A percentile compares a stretch with the other conserved stretches of the same genome.
Conservation (phyloP, 2,797 vertebrate species). For the Aldrovandia affinis region DNA sequence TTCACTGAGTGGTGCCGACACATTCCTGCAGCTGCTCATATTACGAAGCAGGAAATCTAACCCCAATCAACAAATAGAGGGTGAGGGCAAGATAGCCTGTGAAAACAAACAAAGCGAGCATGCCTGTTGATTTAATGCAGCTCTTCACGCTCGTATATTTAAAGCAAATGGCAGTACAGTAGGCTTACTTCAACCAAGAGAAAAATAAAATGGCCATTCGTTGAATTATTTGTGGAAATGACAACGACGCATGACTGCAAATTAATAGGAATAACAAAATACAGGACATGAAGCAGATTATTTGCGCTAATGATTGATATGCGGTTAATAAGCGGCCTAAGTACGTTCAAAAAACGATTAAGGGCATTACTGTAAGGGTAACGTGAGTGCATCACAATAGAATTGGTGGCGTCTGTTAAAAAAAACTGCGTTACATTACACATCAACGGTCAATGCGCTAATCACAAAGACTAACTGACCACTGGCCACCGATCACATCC, state of each 20-base stretch:
- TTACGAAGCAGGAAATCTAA: constrained; percentile 69
- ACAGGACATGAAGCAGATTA: background rate
- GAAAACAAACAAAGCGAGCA: constrained; percentile 71
- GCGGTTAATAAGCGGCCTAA: too few species aligned
- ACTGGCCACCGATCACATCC: constrained; percentile 94
- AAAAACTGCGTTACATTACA: constrained; percentile 81
- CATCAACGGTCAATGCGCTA: too few species aligned
- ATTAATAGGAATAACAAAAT: background rate
- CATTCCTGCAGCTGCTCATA: constrained; percentile 62
- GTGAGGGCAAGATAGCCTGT: constrained; percentile 64
- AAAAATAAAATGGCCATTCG: constrained; percentile 58
- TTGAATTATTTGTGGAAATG: constrained; percentile 38
- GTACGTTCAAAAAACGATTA: too few species aligned
- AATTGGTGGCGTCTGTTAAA: too few species aligned
- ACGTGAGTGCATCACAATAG: too few species aligned
- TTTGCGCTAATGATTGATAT: background rate
- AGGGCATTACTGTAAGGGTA: too few species aligned
- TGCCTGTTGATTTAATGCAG: constrained; percentile 69
- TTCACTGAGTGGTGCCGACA: constrained; percentile 29
- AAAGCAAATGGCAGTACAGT: constrained; percentile 50
- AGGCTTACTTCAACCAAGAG: constrained; percentile 58
- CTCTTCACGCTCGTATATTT: constrained; percentile 63
- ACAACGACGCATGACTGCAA: constrained; percentile 24
- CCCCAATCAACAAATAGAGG: constrained; percentile 66
- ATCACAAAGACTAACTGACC: constrained; percentile 92